These are phyloP conservation scores for Sesia apiformis DNA, from an alignment of 2,888 invertebrate genomes.

Conservation along the genomic window DNA sequence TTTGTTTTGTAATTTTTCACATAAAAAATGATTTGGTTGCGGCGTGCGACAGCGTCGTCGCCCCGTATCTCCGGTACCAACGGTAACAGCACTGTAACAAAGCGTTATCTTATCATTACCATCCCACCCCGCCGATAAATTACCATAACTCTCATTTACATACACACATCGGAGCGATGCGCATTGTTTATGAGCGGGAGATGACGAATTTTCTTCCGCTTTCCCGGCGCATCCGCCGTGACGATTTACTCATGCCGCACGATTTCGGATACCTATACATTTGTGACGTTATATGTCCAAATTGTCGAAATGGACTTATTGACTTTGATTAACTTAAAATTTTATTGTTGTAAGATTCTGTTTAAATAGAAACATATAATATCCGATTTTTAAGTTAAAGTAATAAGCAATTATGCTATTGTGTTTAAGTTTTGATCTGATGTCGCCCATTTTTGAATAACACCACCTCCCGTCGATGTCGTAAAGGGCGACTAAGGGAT, in stretches of 20 bases:
- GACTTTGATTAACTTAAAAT: too few relatives aligned
- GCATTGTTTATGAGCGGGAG: conserved; percentile 62
- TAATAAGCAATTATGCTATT: too few relatives aligned
- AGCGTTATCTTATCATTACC: conserved; percentile 66
- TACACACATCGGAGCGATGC: conserved; percentile 52
- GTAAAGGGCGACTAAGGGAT: too few relatives aligned
- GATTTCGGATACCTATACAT: not conserved
- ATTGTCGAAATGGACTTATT: too few relatives aligned
- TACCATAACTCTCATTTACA: conserved; percentile 69
- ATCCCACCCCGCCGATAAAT: conserved; percentile 58
- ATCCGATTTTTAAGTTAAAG: too few relatives aligned
- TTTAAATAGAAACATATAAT: too few relatives aligned
- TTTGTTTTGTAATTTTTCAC: conserved; percentile 38
- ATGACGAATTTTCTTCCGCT: conserved; percentile 72
- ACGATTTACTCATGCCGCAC: not conserved
- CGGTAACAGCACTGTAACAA: conserved; percentile 47
- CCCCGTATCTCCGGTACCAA: conserved; percentile 53
- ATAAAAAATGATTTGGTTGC: conserved; percentile 23
- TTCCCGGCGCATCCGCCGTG: conserved; percentile 13
- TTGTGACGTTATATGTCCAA: not conserved
- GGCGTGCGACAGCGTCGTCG: conserved; percentile 15
- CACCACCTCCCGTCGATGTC: too few relatives aligned
- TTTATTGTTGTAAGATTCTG: too few relatives aligned
- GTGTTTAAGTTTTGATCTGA: too few relatives aligned
- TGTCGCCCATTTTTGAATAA: too few relatives aligned